Base-by-base conservation (phyloP, 1,140 invertebrate species). In the Oncopodura yosiiana region DNA sequence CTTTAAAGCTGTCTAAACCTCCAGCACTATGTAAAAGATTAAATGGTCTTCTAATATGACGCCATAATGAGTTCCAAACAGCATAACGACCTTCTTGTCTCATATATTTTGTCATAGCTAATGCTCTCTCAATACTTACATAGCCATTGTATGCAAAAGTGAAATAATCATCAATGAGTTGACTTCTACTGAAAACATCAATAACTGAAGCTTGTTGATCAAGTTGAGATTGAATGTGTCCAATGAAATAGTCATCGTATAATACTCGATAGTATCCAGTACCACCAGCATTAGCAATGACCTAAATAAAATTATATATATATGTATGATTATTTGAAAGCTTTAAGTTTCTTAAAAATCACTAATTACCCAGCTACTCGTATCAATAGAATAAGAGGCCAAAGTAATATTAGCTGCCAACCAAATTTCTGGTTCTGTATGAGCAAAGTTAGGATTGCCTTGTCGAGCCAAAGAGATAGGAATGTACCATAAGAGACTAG, bases 221-320 rank as follows among this genome's bases (percentile, higher is more conserved):
- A 14, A 57, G 48, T 27, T 61, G 49, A 3, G 32, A 2, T 9
- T 46, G 26, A 12, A 61, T 49, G 2, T 53, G 29, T n/a, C 36
- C 37, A 9, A 43, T 41, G 27, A 61, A n/a, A 0, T 12, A 44
- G 4, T 73, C 64, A 57, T 91, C 87, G 64, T 90, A 90, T 66
- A 88, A 87, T 0, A 89, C 81, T 34, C 84, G 75, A 66, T 87
- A 90, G 61, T 85, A 88, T 19, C 85, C 85, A 77, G 68, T 36
- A 61, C 58, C 67, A 43, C 11, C 58, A 27, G 30, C 54, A 32
- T 48, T 54, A 18, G 59, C 46, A 29, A 57, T 61, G 3, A 53
- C n/a, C n/a, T n/a, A n/a, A n/a, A n/a, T n/a, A n/a, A n/a, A n/a
- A n/a, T n/a, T n/a, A n/a, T n/a, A n/a, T n/a, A n/a, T n/a, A n/a